Base-by-base conservation (phyloP, 2,888 invertebrate species). In the Meteorus cinctellus region DNA sequence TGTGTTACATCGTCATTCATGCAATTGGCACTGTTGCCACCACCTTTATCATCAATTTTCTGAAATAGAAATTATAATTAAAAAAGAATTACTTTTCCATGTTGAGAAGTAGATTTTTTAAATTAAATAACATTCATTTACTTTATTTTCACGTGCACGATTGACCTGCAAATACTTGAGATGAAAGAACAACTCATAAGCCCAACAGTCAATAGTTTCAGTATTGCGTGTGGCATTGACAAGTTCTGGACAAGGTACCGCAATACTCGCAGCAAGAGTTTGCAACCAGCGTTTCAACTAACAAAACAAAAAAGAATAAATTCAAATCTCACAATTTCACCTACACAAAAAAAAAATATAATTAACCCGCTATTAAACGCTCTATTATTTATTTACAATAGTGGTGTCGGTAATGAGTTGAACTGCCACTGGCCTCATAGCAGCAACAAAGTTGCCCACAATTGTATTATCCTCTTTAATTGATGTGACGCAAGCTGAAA, bases 201-300 rank as follows among this genome's bases (percentile, higher is more conserved):
- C 87, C 88, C 88, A 88, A 74, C 84, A 84, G 77, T 88, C 88
- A 77, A 88, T 86, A 62, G 84, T 87, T 77, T 88, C 87, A 36
- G 82, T 85, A 29, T 80, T 86, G 41, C 85, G 83, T 36, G 81
- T 85, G 8, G 85, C 86, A 75, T 84, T 83, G 24, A 80, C 72
- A 36, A 87, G 81, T 66, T 82, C 80, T 51, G 66, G 72, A 69
- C 81, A 77, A n/a, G 84, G 81, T 12, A 82, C 75, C 31, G 78
- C 63, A 10, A 74, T 51, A 75, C 74, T 76, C 70, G 84, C 51
- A 14, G 81, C 78, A 4, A 84, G 63, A 16, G 84, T 83, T 80
- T 87, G 86, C 4, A 88, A 80, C 87, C 88, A 88, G 72, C 85
- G 83, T 79, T 88, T 87, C 60, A 87, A 68, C 88, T 88, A 70